Evolutionary conservation across 2,113 vertebrate species (phyloP).

Genomic region (Cathartes aura): DNA sequence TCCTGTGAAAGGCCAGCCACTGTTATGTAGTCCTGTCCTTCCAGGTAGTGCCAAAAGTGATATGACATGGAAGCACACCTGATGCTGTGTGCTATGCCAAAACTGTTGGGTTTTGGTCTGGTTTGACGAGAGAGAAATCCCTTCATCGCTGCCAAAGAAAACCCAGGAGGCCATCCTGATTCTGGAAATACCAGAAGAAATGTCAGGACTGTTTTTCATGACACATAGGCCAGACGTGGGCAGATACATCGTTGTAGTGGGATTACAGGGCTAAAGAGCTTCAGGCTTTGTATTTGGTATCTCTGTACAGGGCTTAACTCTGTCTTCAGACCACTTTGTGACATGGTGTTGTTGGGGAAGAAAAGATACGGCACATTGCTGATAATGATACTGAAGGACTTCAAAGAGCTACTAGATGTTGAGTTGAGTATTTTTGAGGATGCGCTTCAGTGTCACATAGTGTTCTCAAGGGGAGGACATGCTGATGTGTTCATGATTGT

Average conservation of each 20-base stretch:
- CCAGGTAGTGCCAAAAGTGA: neutral
- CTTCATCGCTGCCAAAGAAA: neutral
- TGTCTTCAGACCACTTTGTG: neutral
- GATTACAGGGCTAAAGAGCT: neutral
- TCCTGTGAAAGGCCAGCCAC: neutral
- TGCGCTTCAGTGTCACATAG: neutral
- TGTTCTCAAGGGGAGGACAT: neutral
- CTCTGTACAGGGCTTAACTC: neutral
- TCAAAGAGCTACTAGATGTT: neutral
- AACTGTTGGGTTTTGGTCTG: neutral
- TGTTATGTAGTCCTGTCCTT: accelerated
- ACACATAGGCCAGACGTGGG: neutral
- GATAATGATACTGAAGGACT: neutral
- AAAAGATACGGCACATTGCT: neutral
- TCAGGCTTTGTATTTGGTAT: neutral
- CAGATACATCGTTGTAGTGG: neutral
- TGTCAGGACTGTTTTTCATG: neutral
- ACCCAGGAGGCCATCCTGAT: neutral
- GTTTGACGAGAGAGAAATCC: neutral
- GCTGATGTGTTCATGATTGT: neutral
- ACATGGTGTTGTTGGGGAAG: neutral
- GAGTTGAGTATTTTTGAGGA: neutral
- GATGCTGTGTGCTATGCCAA: neutral
- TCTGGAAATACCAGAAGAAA: neutral
- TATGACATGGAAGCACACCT: neutral